Base-by-base conservation (phyloP, 2,113 vertebrate species). In the Cinclus cinclus region DNA sequence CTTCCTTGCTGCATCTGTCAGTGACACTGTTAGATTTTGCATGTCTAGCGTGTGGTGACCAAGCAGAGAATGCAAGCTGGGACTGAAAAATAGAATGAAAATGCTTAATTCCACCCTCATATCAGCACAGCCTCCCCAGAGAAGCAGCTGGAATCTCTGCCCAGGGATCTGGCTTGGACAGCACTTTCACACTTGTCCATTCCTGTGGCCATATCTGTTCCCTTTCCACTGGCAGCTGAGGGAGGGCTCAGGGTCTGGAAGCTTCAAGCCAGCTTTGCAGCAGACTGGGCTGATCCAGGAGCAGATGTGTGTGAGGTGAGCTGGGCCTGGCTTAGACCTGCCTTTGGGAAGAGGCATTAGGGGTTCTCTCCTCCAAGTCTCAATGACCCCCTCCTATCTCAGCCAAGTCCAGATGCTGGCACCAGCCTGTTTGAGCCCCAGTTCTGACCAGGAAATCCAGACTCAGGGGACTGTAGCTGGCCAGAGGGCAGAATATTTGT, bases 121-220 rank as follows among this genome's bases (percentile, higher is more conserved):
- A 1, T 41, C 17, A 73, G 62, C 41, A 74, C 55, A 77, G 35
- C 33, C 23, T 89, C 18, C 22, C 12, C 33, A 35, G 20, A 11
- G 24, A 27, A 94, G 60, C 33, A 82, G 59, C 47, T 27, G 28
- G 35, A 14, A 59, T 42, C 17, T 62, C 31, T 81, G 37, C 60
- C 37, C 22, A 18, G 62, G 47, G 21, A 10, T 44, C 33, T 78
- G 69, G 4, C n/a, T 41, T 8, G 63, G 47, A 20, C 47, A 64
- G 68, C 10, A 7, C 62, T 71, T 88, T 63, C 24, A 60, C 12
- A 6, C 33, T 42, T 63, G 33, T 46, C 39, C 7, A 2, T 67
- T 50, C 65, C 39, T 41, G 0, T 44, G 39, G 42, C 2, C 1
- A 2, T n/a, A 3, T 39, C 60, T 62, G 1, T 63, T 81, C n/a